Evolutionary conservation across 2,113 vertebrate species (phyloP).

Genomic region (Marmota monax): DNA sequence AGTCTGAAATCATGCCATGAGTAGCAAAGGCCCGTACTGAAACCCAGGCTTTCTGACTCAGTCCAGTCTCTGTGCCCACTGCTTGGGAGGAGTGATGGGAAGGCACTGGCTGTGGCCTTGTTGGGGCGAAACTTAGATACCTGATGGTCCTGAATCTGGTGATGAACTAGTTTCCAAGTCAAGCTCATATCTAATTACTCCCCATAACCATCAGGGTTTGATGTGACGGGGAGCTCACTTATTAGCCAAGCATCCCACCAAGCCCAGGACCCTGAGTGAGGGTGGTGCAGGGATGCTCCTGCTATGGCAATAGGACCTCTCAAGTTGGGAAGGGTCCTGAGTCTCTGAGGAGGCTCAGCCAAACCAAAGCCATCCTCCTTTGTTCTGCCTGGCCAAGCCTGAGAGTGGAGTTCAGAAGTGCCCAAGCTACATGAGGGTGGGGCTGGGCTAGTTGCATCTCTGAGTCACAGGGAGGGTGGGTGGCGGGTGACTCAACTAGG

Average conservation of each 20-base stretch:
- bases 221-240: neutral
- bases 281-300: neutral
- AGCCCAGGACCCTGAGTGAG: neutral
- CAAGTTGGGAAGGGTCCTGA: neutral
- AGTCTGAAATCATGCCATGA: neutral
- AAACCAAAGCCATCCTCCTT: neutral
- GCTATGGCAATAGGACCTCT: neutral
- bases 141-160: neutral
- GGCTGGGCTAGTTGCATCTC: conserved; percentile 46
- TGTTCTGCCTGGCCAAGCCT: neutral
- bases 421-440: neutral
- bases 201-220: neutral
- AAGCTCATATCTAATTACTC: neutral
- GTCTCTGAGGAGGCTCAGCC: neutral
- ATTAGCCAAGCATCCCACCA: neutral
- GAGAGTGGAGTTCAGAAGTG: neutral
- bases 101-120: neutral
- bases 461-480: conserved; percentile 71
- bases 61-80: neutral
- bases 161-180: neutral
- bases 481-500: conserved; percentile 56
- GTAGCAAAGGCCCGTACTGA: neutral
- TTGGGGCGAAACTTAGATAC: neutral
- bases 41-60: neutral
- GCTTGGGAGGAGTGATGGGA: neutral